These are phyloP conservation scores for Listrodromus nycthemerus DNA, from an alignment of 2,888 invertebrate genomes.

Conservation along the genomic window DNA sequence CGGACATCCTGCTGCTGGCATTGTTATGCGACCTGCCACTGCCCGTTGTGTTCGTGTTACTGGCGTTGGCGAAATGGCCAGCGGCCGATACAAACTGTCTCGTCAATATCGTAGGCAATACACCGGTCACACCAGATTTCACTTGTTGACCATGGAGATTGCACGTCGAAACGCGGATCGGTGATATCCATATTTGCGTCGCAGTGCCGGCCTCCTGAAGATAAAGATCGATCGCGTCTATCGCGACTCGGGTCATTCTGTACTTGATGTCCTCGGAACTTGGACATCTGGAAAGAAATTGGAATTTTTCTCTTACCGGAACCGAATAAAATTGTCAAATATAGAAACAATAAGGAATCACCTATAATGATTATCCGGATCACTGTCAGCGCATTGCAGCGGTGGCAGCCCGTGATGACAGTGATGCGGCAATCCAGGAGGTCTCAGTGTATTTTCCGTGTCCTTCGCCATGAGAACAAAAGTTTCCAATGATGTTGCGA, in stretches of 20 bases:
- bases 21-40: conserved; percentile 87
- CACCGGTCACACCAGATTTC: conserved; percentile 94
- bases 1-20: conserved; percentile 84
- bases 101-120: conserved; percentile 91
- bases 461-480: conserved; percentile 94
- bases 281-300: conserved; percentile 76
- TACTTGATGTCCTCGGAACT: conserved; percentile 90
- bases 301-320: not conserved
- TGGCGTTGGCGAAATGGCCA: conserved; percentile 85
- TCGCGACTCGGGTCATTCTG: conserved; percentile 94
- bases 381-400: conserved; percentile 89
- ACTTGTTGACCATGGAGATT: conserved; percentile 98
- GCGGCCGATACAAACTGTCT: conserved; percentile 89
- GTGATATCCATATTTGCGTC: conserved; percentile 94
- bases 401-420: conserved; percentile 93
- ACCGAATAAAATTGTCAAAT: too few relatives aligned
- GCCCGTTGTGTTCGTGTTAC: conserved; percentile 89
- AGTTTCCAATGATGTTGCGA: conserved; percentile 95
- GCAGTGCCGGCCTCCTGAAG: conserved; percentile 95
- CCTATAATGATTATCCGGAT: conserved; percentile 89
- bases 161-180: conserved; percentile 94
- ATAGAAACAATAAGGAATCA: conserved; percentile 55
- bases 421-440: conserved; percentile 91
- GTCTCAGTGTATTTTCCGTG: conserved; percentile 94
- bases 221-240: conserved; percentile 96